phyloP scores from a whole-genome alignment of 2,113 vertebrate species.

The Crotalus horridus region DNA sequence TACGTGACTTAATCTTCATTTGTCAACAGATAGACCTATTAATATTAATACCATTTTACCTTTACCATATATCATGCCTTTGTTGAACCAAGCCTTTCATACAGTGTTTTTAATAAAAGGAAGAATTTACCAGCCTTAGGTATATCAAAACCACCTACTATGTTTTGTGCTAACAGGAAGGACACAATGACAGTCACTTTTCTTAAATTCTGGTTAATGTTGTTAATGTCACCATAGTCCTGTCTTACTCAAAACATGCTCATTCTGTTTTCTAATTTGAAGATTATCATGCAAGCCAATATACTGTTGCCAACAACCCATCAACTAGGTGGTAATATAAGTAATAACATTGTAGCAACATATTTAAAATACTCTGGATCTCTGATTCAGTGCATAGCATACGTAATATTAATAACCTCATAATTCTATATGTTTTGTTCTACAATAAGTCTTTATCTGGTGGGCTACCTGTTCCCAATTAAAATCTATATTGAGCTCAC shows the following conservation, averaged over 20 bases:
- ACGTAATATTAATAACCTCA: not conserved
- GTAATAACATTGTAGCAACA: not conserved
- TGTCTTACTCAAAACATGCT: not conserved
- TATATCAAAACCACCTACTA: not conserved
- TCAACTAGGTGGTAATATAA: not conserved
- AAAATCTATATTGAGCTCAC: not conserved
- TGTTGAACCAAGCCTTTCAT: not conserved
- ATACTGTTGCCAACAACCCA: not conserved
- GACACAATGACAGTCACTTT: not conserved
- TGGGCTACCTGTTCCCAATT: no score
- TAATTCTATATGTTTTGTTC: not conserved
- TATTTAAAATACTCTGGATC: not conserved
- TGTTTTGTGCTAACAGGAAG: not conserved
- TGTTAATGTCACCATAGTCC: not conserved
- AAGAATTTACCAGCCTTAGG: not conserved
- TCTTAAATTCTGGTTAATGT: not conserved
- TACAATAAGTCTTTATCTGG: not conserved
- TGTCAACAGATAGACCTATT: not conserved
- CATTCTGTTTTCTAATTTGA: not conserved
- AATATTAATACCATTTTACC: not conserved
- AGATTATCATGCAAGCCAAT: not conserved
- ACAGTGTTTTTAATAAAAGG: not conserved
- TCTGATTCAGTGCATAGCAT: not conserved
- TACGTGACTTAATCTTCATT: not conserved
- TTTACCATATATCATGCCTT: not conserved